Percentiles rank a stretch among this genome's conserved stretches.
These are phyloP conservation scores for Eupsilia transversa DNA, from an alignment of 2,888 invertebrate genomes.

Conservation along the genomic window DNA sequence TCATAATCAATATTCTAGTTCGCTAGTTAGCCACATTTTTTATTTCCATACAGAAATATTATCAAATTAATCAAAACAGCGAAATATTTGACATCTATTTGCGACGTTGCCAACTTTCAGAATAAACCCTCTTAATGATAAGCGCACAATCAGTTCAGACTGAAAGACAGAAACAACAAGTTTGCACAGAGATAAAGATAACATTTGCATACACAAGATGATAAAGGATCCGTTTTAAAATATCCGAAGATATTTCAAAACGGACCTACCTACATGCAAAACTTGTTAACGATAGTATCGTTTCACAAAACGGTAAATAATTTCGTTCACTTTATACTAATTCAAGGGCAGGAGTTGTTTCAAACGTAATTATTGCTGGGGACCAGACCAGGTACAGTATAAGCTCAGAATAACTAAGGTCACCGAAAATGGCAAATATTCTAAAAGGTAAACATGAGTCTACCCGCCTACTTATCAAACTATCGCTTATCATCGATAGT, in stretches of 20 bases:
- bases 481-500: constrained; percentile 2
- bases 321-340: neutral
- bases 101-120: no score
- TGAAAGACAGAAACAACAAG: neutral
- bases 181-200: constrained; percentile 23
- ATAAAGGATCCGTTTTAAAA: neutral
- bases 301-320: neutral
- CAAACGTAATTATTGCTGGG: no score
- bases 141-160: constrained; percentile 16
- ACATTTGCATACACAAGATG: constrained; percentile 23
- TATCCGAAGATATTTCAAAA: neutral
- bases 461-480: neutral
- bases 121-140: no score
- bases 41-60: no score
- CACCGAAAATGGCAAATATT: neutral
- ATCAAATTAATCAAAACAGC: no score
- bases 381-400: neutral
- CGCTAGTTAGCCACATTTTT: no score
- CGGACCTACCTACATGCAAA: neutral
- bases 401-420: neutral
- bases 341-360: neutral
- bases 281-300: neutral
- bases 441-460: constrained; percentile 11
- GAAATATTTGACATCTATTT: no score
- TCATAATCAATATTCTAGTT: no score